Percentiles rank a stretch among this genome's conserved stretches.
Conservation (phyloP, 1,140 invertebrate genomes). For the Leptinotarsa undecemlineata region DNA sequence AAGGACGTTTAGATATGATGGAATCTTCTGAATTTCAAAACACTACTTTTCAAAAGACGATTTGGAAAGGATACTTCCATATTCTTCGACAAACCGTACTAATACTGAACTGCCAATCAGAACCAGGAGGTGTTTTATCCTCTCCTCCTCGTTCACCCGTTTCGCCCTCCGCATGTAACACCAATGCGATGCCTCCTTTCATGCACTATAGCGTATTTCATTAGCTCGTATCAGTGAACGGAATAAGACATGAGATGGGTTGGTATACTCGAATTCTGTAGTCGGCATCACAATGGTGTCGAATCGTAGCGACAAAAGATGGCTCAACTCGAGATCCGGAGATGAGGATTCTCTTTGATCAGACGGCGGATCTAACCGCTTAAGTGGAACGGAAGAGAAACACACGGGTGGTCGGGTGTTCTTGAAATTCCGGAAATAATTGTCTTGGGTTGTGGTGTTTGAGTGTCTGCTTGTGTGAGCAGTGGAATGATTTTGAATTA, state of each 20-base stretch:
- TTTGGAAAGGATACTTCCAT: too few relatives aligned
- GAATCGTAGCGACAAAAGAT: constrained; percentile 2
- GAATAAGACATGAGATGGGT: constrained; percentile 5
- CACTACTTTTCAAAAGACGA: too few relatives aligned
- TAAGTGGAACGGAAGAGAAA: constrained; percentile 7
- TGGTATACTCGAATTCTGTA: not conserved
- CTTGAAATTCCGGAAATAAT: constrained; percentile 6
- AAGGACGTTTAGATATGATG: too few relatives aligned
- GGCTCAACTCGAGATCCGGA: constrained; percentile 7
- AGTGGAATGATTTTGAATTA: not conserved
- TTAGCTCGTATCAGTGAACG: not conserved
- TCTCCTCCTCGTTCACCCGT: too few relatives aligned
- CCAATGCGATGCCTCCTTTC: not conserved
- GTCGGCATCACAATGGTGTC: not conserved
- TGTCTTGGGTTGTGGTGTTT: constrained; percentile 1
- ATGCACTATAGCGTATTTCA: not conserved
- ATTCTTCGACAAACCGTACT: too few relatives aligned
- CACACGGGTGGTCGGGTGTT: constrained; percentile 6
- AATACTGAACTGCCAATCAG: too few relatives aligned
- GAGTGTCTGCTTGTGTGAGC: not conserved
- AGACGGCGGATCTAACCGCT: constrained; percentile 1
- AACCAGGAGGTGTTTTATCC: too few relatives aligned
- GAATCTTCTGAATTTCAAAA: too few relatives aligned
- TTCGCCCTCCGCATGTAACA: not conserved
- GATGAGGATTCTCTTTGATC: constrained; percentile 2